These are phyloP conservation scores for rabbit (Oryctolagus cuniculus) DNA, from an alignment of 2,113 vertebrate species.

Conservation along the genomic window DNA sequence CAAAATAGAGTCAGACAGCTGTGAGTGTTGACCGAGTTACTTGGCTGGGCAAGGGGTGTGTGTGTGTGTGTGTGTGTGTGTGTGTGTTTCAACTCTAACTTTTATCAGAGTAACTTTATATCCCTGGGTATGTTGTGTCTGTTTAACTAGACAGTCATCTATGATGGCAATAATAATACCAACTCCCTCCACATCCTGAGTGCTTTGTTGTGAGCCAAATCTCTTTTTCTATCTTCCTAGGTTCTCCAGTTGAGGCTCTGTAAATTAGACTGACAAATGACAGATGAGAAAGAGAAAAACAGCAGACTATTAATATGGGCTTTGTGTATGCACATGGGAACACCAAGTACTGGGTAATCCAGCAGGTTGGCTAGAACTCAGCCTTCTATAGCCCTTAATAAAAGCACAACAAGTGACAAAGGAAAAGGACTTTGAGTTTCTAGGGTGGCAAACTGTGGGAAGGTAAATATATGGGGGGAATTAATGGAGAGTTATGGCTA, in stretches of 20 bases:
- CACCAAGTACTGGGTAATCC: background rate
- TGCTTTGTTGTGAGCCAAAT: background rate
- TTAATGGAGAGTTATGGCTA: background rate
- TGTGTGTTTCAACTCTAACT: constrained; percentile 4
- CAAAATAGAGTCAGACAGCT: background rate
- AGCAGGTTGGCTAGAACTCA: background rate
- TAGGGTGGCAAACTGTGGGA: background rate
- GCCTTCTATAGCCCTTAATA: background rate
- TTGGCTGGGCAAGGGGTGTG: background rate
- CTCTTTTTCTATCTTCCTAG: background rate
- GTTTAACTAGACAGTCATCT: constrained; percentile 19
- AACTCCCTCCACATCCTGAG: background rate
- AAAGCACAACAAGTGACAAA: background rate
- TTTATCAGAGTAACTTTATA: background rate
- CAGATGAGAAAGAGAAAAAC: background rate
- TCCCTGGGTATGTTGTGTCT: background rate
- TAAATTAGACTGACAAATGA: background rate
- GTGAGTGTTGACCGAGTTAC: background rate
- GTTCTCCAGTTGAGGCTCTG: background rate
- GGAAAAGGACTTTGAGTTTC: background rate
- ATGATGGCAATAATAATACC: constrained; percentile 13
- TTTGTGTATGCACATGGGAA: background rate
- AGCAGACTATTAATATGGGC: background rate
- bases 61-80: background rate
- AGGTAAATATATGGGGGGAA: background rate